These are phyloP conservation scores for Hozukius guyotensis DNA, from an alignment of 2,797 vertebrate genomes.

Conservation along the genomic window DNA sequence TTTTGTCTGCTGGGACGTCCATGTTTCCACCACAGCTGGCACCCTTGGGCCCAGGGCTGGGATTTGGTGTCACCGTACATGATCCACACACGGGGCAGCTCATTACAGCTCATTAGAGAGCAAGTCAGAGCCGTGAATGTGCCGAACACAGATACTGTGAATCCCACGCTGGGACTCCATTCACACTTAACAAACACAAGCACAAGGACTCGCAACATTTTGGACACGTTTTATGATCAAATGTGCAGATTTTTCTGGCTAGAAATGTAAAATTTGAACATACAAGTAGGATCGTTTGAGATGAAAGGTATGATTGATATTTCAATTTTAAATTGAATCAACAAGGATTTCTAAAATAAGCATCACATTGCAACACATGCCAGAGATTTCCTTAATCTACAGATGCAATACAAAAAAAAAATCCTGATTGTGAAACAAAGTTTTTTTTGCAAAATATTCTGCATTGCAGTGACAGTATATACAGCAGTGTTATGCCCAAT, in stretches of 20 bases:
- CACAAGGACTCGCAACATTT: neutral
- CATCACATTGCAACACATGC: neutral
- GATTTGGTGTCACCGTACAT: constrained; percentile 31
- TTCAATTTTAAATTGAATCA: neutral
- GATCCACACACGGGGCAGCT: constrained; percentile 6
- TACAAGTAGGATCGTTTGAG: neutral
- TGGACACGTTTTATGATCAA: neutral
- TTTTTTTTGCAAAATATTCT: neutral
- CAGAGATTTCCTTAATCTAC: neutral
- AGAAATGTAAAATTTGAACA: neutral
- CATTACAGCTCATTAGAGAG: constrained; percentile 57
- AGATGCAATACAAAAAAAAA: neutral
- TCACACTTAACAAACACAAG: neutral
- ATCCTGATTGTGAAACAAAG: no score
- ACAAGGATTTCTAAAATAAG: neutral
- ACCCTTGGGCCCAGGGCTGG: neutral
- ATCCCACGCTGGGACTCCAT: neutral
- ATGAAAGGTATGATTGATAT: neutral
- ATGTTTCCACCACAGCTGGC: constrained; percentile 65
- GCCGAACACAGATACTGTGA: neutral
- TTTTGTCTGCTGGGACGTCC: constrained; percentile 27
- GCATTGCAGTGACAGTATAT: neutral
- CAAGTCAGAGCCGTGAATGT: neutral
- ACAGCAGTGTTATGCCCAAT: neutral
- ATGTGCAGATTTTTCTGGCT: neutral